These are phyloP conservation scores for Lasioglossum malachurum DNA, from an alignment of 2,888 invertebrate genomes.

Conservation along the genomic window DNA sequence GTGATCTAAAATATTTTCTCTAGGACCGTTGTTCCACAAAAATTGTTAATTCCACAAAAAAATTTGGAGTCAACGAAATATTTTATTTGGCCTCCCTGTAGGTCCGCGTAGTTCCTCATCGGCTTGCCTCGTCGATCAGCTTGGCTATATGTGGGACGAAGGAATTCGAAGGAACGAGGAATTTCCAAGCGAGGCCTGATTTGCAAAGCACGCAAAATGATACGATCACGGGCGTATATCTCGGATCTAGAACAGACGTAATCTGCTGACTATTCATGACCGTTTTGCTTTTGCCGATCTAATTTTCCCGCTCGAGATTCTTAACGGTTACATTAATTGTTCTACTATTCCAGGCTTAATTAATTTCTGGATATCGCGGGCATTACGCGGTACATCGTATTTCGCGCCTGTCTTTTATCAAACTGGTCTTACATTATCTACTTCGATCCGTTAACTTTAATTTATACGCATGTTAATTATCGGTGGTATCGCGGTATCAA, in stretches of 20 bases:
- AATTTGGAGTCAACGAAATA: too few species aligned
- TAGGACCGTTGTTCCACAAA: background rate
- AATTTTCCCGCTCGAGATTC: constrained; percentile 5
- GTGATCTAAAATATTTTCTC: too few species aligned
- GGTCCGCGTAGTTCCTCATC: background rate
- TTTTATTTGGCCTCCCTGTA: background rate
- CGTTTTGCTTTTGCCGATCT: constrained; percentile 19
- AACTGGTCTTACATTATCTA: background rate
- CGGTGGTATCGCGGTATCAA: background rate
- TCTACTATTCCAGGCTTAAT: background rate
- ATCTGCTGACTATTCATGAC: constrained; percentile 16
- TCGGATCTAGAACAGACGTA: background rate
- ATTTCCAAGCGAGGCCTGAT: background rate
- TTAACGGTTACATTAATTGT: constrained; percentile 19
- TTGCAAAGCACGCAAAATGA: constrained; percentile 1
- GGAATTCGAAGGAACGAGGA: background rate
- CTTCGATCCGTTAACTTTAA: background rate
- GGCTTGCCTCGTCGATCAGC: background rate
- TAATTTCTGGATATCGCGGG: constrained; percentile 8
- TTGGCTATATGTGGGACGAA: background rate
- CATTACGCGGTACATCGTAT: background rate
- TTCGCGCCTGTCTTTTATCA: background rate
- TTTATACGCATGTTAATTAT: background rate
- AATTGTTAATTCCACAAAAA: background rate
- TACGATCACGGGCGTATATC: background rate